Conservation (phyloP, 1,140 invertebrate genomes). For the Colletes gigas region DNA sequence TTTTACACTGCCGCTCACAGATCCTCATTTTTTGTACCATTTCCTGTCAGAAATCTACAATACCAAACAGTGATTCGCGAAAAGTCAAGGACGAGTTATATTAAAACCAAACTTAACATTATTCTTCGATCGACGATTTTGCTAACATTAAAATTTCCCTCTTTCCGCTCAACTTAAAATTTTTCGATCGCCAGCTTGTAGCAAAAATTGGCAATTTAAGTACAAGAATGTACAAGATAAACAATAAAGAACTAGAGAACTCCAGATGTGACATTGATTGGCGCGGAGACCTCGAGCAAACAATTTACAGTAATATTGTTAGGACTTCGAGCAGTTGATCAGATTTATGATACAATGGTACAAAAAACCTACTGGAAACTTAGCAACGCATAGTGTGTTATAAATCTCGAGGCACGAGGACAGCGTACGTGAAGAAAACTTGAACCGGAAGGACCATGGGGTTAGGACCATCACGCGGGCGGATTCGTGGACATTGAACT, state of each 20-base stretch:
- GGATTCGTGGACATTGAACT: background rate
- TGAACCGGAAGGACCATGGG: constrained; percentile 1
- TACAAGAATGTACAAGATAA: too few species aligned
- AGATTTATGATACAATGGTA: background rate
- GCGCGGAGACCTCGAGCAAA: too few species aligned
- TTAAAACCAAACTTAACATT: too few species aligned
- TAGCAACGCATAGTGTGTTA: background rate
- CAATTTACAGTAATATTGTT: background rate
- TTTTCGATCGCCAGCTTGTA: too few species aligned
- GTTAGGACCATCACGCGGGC: background rate
- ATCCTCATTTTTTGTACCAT: constrained; percentile 39
- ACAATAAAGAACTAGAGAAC: too few species aligned
- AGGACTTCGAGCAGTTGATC: background rate
- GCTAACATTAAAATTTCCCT: too few species aligned
- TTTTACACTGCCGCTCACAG: constrained; percentile 25
- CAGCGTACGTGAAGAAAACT: background rate
- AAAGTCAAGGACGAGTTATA: background rate
- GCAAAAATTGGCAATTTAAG: too few species aligned
- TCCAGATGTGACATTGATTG: too few species aligned
- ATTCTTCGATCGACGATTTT: too few species aligned
- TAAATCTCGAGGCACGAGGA: background rate
- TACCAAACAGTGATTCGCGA: background rate
- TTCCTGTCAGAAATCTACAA: background rate
- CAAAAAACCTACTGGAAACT: background rate
- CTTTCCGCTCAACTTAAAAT: too few species aligned